These are phyloP conservation scores for Styela clava DNA, from an alignment of 23 tunicate species.

Conservation along the genomic window DNA sequence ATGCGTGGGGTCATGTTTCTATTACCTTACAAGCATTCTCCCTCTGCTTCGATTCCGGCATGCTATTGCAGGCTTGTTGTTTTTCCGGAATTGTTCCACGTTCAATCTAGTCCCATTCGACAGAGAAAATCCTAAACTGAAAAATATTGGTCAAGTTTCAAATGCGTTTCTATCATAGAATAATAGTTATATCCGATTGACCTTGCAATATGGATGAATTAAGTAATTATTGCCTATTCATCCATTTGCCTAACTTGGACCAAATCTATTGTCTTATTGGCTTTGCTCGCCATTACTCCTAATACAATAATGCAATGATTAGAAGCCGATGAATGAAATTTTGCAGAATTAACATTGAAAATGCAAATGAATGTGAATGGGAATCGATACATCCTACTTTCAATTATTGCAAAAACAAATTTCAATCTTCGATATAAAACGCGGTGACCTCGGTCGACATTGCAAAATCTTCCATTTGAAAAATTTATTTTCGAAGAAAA, in stretches of 20 bases:
- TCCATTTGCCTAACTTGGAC: neutral
- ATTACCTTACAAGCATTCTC: neutral
- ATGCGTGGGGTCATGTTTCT: no score
- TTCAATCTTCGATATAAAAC: no score
- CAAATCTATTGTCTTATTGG: no score
- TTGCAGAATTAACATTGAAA: neutral
- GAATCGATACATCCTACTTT: neutral
- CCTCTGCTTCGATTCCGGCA: neutral
- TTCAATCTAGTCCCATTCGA: neutral
- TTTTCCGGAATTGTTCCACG: constrained; percentile 9
- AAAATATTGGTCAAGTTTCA: neutral
- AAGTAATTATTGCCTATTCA: neutral
- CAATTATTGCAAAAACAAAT: neutral
- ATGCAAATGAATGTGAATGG: neutral
- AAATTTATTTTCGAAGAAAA: no score
- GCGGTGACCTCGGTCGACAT: no score
- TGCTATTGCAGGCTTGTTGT: constrained; percentile 26
- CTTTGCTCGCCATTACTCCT: neutral
- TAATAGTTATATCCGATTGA: neutral
- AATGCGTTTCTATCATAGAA: neutral
- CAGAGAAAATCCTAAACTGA: constrained; percentile 13
- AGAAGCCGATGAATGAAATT: neutral
- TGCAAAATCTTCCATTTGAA: no score
- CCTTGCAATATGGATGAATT: neutral
- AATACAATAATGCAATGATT: neutral